Percentiles rank a stretch among this genome's conserved stretches.
Conservation (phyloP, 2,888 invertebrate species). For the Tryphoninae sp. region DNA sequence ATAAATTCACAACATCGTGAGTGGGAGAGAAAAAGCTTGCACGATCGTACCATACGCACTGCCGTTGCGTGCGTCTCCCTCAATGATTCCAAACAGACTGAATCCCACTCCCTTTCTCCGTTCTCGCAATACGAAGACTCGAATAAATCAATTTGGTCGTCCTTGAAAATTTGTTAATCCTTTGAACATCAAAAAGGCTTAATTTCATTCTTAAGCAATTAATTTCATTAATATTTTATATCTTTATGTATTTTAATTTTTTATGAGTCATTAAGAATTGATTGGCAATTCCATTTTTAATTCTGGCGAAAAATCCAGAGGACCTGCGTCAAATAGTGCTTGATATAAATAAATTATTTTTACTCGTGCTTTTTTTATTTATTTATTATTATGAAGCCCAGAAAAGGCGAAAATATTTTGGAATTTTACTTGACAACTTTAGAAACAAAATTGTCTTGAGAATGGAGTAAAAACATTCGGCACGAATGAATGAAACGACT, state of each 20-base stretch:
- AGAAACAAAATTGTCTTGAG: not conserved
- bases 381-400: not conserved
- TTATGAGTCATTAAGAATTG: constrained; percentile 48
- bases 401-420: no score
- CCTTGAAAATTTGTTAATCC: no score
- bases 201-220: no score
- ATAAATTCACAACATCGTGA: constrained; percentile 29
- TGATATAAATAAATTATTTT: constrained; percentile 3
- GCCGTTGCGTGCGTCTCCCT: not conserved
- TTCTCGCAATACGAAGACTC: no score
- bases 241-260: constrained; percentile 69
- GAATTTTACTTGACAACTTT: not conserved
- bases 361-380: not conserved
- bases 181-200: no score
- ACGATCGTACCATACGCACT: not conserved
- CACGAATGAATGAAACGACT: not conserved
- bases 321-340: constrained; percentile 16
- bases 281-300: no score
- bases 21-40: constrained; percentile 6
- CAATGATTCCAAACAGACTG: no score
- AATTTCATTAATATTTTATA: no score
- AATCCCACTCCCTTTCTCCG: no score
- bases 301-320: not conserved
- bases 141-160: no score
- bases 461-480: not conserved